Percentiles rank a stretch among this genome's conserved stretches.
Evolutionary conservation across 2,797 vertebrate genomes (phyloP).

Genomic region (Echeneis naucrates): DNA sequence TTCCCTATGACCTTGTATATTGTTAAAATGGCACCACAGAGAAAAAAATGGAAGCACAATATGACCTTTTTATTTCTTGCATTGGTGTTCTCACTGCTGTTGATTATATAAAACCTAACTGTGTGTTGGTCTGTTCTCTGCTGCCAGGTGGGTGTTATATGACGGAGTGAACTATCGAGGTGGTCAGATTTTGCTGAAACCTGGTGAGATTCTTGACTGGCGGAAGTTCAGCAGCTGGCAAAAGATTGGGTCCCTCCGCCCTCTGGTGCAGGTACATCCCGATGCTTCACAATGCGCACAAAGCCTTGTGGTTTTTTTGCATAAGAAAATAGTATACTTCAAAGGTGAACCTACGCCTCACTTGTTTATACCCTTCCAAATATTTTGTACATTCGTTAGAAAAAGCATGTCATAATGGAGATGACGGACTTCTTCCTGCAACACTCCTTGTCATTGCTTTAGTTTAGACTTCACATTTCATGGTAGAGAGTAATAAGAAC

Average conservation of each 20-base stretch:
- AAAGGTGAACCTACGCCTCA: not conserved
- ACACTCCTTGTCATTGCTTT: not conserved
- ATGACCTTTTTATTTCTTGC: not conserved
- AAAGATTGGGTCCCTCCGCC: slow-evolving; percentile 92
- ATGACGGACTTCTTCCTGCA: not conserved
- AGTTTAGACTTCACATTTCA: not conserved
- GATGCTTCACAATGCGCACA: not conserved
- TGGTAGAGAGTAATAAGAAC: not conserved
- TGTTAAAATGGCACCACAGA: not conserved
- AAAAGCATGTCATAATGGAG: slow-evolving; percentile 1
- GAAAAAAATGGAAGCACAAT: not conserved
- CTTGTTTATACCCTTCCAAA: not conserved
- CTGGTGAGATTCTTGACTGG: slow-evolving; percentile 88
- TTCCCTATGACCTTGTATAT: not conserved
- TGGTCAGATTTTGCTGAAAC: slow-evolving; percentile 88
- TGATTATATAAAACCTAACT: not conserved
- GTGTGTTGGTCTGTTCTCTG: slow-evolving; percentile 17
- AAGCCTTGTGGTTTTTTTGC: not conserved
- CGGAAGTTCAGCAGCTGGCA: slow-evolving; percentile 82
- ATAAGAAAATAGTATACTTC: not conserved
- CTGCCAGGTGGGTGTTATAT: slow-evolving; percentile 91
- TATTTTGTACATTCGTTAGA: not conserved
- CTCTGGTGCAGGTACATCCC: slow-evolving; percentile 88
- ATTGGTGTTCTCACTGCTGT: not conserved
- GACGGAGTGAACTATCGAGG: slow-evolving; percentile 91